Evolutionary conservation across 53 echinoderm and acorn worm species (phyloP).

Genomic region (Mesocentrotus franciscanus): DNA sequence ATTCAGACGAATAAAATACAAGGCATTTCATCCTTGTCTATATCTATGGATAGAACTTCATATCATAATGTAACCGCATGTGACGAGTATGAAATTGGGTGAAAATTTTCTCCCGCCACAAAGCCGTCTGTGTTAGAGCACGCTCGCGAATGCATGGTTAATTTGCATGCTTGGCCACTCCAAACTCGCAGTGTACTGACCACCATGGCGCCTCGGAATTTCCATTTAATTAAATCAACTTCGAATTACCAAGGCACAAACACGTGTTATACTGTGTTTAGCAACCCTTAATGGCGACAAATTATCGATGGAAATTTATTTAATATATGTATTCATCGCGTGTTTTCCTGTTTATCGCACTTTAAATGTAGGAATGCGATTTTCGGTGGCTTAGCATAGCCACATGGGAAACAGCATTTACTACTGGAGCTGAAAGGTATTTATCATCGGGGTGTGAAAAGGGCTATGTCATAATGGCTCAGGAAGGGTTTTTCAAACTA

Average conservation of each 20-base stretch:
- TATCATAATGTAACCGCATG: not conserved
- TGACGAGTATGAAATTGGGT: not conserved
- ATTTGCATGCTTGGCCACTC: conserved; percentile 17
- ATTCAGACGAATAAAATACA: not conserved
- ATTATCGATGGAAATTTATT: conserved; percentile 25
- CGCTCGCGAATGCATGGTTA: not conserved
- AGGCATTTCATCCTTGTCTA: not conserved
- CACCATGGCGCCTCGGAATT: not conserved
- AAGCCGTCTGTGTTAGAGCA: not conserved
- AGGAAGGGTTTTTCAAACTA: not conserved
- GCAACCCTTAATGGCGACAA: conserved; percentile 27
- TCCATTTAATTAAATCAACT: conserved; percentile 29
- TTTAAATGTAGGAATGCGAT: not conserved
- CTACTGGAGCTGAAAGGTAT: not conserved
- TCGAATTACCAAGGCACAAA: conserved; percentile 17
- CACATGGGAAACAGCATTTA: not conserved
- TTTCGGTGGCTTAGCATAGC: not conserved
- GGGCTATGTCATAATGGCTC: not conserved
- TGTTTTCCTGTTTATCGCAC: not conserved
- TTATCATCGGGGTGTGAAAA: not conserved
- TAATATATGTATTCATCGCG: not conserved
- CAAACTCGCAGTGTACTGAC: not conserved
- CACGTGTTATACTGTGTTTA: conserved; percentile 37
- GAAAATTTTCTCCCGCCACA: not conserved
- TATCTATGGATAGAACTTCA: not conserved